Evolutionary conservation across 2,888 invertebrate genomes (phyloP).

Genomic region (Andrena chrysosceles): DNA sequence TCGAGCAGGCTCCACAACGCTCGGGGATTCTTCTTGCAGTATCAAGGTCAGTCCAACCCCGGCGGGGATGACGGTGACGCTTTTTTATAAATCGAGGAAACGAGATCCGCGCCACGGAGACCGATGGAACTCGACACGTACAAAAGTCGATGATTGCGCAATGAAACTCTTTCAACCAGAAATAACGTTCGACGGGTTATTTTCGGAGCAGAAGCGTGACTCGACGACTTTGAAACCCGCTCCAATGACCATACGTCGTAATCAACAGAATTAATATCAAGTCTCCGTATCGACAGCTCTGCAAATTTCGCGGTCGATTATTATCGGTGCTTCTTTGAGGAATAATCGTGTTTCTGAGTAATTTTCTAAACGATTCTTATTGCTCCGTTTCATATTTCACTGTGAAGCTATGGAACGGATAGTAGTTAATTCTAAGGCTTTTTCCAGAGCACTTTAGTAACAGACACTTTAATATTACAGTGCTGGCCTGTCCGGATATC

Average conservation of each 20-base stretch:
- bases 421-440: no score
- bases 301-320: neutral
- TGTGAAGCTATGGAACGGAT: no score
- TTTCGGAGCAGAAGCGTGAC: slow-evolving; percentile 16
- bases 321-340: neutral
- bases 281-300: neutral
- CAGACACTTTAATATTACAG: slow-evolving; percentile 81
- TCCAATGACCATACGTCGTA: neutral
- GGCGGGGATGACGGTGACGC: neutral
- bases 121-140: slow-evolving; percentile 35
- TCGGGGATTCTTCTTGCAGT: slow-evolving; percentile 82
- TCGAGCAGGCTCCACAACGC: slow-evolving; percentile 77
- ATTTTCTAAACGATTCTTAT: neutral
- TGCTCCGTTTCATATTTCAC: no score
- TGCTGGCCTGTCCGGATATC: slow-evolving; percentile 89
- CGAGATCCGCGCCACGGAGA: neutral
- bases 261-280: neutral
- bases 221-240: neutral
- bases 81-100: slow-evolving; percentile 16
- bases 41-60: slow-evolving; percentile 77
- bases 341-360: neutral
- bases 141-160: slow-evolving; percentile 37
- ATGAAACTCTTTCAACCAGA: slow-evolving; percentile 35
- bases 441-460: neutral
- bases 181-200: slow-evolving; percentile 47